Conservation (phyloP, 2,888 invertebrate species). For the Acleris laterana region DNA sequence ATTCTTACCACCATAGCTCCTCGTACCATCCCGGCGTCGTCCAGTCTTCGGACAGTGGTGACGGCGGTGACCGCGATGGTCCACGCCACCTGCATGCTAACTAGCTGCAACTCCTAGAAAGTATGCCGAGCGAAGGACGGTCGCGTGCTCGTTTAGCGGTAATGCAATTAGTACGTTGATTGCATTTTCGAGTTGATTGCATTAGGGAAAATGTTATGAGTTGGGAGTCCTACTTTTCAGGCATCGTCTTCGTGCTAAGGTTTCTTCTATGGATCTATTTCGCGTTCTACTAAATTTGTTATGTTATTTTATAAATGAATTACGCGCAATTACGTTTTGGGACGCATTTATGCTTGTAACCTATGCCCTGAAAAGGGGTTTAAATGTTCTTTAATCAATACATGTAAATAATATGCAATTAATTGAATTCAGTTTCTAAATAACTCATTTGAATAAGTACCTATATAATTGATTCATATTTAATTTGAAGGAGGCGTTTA, state of each 20-base stretch:
- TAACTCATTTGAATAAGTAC: too few species aligned
- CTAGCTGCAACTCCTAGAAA: slow-evolving; percentile 27
- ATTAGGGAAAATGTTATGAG: neutral
- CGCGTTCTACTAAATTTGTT: too few species aligned
- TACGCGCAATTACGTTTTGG: too few species aligned
- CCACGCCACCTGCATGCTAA: slow-evolving; percentile 18
- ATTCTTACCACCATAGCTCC: neutral
- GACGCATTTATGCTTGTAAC: too few species aligned
- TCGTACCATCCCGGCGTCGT: slow-evolving; percentile 15
- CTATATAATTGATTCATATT: too few species aligned
- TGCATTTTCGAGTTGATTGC: slow-evolving; percentile 17
- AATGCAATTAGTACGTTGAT: slow-evolving; percentile 16
- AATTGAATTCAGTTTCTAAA: too few species aligned
- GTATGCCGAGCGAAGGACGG: slow-evolving; percentile 25
- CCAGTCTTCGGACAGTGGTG: slow-evolving; percentile 4
- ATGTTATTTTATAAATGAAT: too few species aligned
- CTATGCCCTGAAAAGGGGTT: too few species aligned
- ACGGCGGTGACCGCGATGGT: neutral
- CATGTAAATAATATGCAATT: too few species aligned
- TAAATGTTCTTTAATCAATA: too few species aligned
- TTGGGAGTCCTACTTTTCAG: neutral
- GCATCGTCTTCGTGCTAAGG: neutral
- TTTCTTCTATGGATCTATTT: too few species aligned
- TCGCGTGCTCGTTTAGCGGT: slow-evolving; percentile 1
- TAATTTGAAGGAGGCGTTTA: too few species aligned